Conservation (phyloP, 2,797 vertebrate species). For the Microchirus variegatus region DNA sequence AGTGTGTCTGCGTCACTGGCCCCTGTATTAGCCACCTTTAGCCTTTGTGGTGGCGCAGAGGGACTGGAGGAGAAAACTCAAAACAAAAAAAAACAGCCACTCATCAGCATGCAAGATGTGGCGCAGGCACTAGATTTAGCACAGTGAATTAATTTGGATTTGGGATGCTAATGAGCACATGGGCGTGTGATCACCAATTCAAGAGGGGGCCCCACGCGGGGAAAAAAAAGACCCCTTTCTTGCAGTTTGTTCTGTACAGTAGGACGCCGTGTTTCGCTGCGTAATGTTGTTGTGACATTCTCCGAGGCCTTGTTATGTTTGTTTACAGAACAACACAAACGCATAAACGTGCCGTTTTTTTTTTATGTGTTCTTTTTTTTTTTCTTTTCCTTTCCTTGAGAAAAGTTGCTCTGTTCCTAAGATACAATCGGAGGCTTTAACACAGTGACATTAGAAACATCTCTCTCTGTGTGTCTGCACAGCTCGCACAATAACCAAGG, state of each 20-base stretch:
- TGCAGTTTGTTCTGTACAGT: constrained; percentile 58
- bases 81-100: no score
- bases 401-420: constrained; percentile 33
- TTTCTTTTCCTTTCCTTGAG: constrained; percentile 34
- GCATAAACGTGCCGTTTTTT: neutral
- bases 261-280: constrained; percentile 53
- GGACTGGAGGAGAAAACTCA: constrained; percentile 80
- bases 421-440: constrained; percentile 36
- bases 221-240: constrained; percentile 68
- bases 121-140: constrained; percentile 94
- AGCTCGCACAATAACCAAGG: constrained; percentile 67
- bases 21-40: constrained; percentile 63
- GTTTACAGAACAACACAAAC: constrained; percentile 25
- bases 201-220: no score
- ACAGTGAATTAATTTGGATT: constrained; percentile 99
- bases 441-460: constrained; percentile 54
- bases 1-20: constrained; percentile 44
- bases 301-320: constrained; percentile 30
- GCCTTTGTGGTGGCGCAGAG: constrained; percentile 90
- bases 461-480: constrained; percentile 39
- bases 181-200: constrained; percentile 91
- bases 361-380: neutral
- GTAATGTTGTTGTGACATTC: constrained; percentile 56
- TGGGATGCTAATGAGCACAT: constrained; percentile 96
- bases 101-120: constrained; percentile 96